Evolutionary conservation across 2,888 invertebrate genomes (phyloP), one percentile per base, ranked within the genome.

Genomic region (Hermaeophaga mercurialis): DNA sequence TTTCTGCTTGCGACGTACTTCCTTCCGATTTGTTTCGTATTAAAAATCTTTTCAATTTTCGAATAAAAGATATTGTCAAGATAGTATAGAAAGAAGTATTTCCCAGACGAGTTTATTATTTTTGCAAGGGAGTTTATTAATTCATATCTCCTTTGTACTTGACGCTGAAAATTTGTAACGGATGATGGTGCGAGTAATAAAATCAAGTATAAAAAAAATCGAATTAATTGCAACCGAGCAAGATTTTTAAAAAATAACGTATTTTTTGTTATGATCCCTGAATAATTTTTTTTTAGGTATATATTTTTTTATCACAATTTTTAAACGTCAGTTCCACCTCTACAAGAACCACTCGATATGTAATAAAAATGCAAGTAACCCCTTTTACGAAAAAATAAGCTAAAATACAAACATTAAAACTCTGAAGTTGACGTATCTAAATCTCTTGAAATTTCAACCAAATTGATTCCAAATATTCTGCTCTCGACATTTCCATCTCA

Each of bases 1-100:
- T 70, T 66, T 67, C 63, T 62, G 59, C 64, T 57, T 59, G 62
- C 60, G 61, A 65, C 63, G 61, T 65, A 64, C 63, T 68, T 68
- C 66, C 66, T 68, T 67, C 66, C 67, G 68, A 70, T 70, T 68
- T 69, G 66, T 68, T 68, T 68, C 62, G 64, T 65, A 65, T 69
- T 68, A 67, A 64, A 55, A 59, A 56, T 58, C 61, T 59, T 61
- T 63, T 63, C 59, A 59, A 44, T 52, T 52, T 55, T 59, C 43
- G 19, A 52, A 53, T 55, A 59, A 55, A 59, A 47, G 52, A 50
- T 43, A 55, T 55, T 55, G 52, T 48, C 17, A 24, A 28, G 49
- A 24, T 53, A 44, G 17, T 15, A 33, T 33, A 22, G 15, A 44
- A 38, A 33, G 15, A 34, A 45, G 15, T 45, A 49, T 31, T 41